Evolutionary conservation across 1,140 invertebrate species (phyloP).

Genomic region (Heliothis virescens): DNA sequence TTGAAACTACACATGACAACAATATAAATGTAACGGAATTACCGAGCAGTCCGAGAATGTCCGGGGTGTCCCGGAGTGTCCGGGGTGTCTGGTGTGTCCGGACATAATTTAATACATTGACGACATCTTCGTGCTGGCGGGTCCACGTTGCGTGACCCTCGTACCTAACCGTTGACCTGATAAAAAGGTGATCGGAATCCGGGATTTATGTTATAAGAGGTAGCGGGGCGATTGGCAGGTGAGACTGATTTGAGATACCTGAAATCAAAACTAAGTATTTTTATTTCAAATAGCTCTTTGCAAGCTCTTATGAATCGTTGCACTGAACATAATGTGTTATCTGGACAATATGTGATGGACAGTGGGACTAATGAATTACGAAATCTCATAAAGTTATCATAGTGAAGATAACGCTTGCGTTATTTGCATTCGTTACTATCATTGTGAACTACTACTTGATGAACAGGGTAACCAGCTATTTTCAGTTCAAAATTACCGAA

Average conservation of each 20-base stretch:
- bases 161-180: constrained; percentile 70
- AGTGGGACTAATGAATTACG: too few relatives aligned
- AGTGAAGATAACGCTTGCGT: too few relatives aligned
- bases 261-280: not conserved
- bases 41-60: not conserved
- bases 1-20: constrained; percentile 5
- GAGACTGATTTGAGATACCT: not conserved
- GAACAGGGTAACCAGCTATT: not conserved
- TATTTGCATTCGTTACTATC: too few relatives aligned
- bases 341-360: too few relatives aligned
- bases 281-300: too few relatives aligned
- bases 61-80: not conserved
- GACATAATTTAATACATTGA: constrained; percentile 50
- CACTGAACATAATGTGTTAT: too few relatives aligned
- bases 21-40: constrained; percentile 27
- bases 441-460: too few relatives aligned
- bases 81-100: constrained; percentile 7
- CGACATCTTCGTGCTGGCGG: constrained; percentile 47
- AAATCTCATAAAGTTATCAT: too few relatives aligned
- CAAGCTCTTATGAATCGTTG: not conserved
- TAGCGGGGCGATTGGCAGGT: constrained; percentile 3
- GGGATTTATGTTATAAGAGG: constrained; percentile 48
- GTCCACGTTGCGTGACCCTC: constrained; percentile 63
- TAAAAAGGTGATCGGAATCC: constrained; percentile 66
- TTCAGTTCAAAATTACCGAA: not conserved